phyloP scores from a whole-genome alignment of 2,113 vertebrate genomes.

The Ammodytes marinus region DNA sequence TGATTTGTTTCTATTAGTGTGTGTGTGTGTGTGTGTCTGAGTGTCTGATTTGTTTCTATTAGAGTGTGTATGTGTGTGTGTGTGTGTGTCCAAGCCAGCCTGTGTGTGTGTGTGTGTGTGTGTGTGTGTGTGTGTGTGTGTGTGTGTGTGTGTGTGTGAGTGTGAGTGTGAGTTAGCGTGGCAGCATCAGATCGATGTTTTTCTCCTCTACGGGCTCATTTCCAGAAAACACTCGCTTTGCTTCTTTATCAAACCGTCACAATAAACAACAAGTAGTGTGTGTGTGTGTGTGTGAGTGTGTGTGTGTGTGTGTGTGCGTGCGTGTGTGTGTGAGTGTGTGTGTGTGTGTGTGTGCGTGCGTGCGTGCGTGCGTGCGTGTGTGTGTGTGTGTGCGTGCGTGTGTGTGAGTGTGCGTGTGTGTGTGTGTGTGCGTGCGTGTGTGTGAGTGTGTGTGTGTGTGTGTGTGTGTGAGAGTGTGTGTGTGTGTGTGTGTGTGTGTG shows the following conservation, averaged over 20 bases:
- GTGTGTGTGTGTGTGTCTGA: not conserved
- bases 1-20: too few relatives aligned
- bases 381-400: not conserved
- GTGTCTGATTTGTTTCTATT: too few relatives aligned
- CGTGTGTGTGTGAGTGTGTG: constrained; percentile 16
- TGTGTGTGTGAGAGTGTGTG: not conserved
- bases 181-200: constrained; percentile 52
- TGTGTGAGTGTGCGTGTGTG: not conserved
- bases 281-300: too few relatives aligned
- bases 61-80: not conserved
- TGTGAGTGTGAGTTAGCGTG: not conserved
- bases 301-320: not conserved
- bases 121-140: not conserved
- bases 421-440: too few relatives aligned
- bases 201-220: constrained; percentile 49
- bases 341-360: not conserved
- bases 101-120: constrained; percentile 18
- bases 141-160: not conserved
- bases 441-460: constrained; percentile 9
- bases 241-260: constrained; percentile 3
- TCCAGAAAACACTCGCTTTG: constrained; percentile 18
- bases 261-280: not conserved
- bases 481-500: not conserved
- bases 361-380: constrained; percentile 13
- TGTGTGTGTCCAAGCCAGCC: not conserved